Evolutionary conservation across 2,888 invertebrate genomes (phyloP).

Genomic region (Drosophila pseudotakahashii): DNA sequence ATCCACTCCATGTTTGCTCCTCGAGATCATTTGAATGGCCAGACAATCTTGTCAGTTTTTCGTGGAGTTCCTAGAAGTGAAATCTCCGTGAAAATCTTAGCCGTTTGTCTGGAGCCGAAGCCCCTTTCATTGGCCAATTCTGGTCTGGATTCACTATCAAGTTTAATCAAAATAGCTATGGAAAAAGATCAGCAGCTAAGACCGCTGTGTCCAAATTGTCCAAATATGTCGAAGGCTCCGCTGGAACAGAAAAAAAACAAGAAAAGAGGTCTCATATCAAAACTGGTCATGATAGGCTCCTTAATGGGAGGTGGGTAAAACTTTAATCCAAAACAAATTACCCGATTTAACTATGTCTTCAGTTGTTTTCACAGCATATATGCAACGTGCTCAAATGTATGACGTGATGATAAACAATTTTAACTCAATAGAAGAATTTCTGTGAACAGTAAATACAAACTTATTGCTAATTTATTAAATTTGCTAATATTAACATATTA

Average conservation of each 20-base stretch:
- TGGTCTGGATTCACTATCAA: not conserved
- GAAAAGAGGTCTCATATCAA: not conserved
- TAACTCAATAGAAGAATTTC: not conserved
- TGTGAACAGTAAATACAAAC: not conserved
- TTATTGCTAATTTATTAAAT: no score
- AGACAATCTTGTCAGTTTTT: constrained; percentile 26
- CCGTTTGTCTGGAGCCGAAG: constrained; percentile 5
- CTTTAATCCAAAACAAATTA: not conserved
- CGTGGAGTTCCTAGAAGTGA: not conserved
- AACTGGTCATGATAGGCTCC: constrained; percentile 3
- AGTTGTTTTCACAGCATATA: constrained; percentile 32
- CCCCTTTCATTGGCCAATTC: constrained; percentile 5
- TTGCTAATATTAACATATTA: no score
- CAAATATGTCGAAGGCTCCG: not conserved
- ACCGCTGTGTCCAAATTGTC: constrained; percentile 1
- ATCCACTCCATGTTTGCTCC: constrained; percentile 24
- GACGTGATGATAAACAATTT: not conserved
- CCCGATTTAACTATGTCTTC: not conserved
- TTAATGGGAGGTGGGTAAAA: constrained; percentile 43
- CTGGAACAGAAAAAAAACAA: not conserved
- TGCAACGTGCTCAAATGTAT: constrained; percentile 24
- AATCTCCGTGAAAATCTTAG: not conserved
- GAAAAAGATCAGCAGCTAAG: not conserved
- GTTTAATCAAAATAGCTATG: not conserved
- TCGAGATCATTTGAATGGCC: rapidly evolving